These are phyloP conservation scores for Scomberomorus guttatus DNA, from an alignment of 2,797 vertebrate genomes.

Conservation along the genomic window DNA sequence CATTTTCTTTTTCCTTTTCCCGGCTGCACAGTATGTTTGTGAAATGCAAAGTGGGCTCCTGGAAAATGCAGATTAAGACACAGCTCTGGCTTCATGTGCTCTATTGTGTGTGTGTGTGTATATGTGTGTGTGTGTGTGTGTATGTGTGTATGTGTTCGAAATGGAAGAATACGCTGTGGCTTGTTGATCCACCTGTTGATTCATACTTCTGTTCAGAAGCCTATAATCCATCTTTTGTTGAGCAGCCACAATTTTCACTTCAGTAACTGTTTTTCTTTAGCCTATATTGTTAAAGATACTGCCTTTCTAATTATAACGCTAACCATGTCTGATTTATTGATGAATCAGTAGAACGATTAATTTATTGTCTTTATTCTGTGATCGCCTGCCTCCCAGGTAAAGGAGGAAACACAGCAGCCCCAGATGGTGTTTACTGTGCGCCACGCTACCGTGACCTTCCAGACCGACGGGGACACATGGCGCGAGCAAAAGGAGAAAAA, in stretches of 20 bases:
- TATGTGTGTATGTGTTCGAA: conserved; percentile 26
- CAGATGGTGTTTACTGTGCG: conserved; percentile 93
- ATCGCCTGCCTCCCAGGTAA: conserved; percentile 83
- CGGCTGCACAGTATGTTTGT: conserved; percentile 22
- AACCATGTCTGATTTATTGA: conserved; percentile 28
- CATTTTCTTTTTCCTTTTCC: conserved; percentile 44
- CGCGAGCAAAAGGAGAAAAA: conserved; percentile 96
- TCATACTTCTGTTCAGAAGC: conserved; percentile 31
- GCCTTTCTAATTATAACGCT: background rate
- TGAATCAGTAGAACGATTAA: conserved; percentile 27
- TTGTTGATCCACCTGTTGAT: conserved; percentile 63
- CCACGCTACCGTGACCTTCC: conserved; percentile 93
- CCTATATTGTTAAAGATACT: conserved; percentile 12
- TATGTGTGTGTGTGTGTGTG: conserved; percentile 1
- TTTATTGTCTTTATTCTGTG: conserved; percentile 16
- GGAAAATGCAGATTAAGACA: conserved; percentile 57
- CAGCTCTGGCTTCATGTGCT: conserved; percentile 12
- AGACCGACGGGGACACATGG: conserved; percentile 94
- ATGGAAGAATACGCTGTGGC: conserved; percentile 39
- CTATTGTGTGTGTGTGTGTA: no score
- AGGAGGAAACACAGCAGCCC: conserved; percentile 88
- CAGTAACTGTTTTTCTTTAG: conserved; percentile 31
- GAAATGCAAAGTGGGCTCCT: conserved; percentile 51
- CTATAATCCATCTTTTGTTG: conserved; percentile 62
- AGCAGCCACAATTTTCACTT: conserved; percentile 34